phyloP scores from a whole-genome alignment of 2,888 invertebrate genomes.

The Yponomeuta plumbellus region DNA sequence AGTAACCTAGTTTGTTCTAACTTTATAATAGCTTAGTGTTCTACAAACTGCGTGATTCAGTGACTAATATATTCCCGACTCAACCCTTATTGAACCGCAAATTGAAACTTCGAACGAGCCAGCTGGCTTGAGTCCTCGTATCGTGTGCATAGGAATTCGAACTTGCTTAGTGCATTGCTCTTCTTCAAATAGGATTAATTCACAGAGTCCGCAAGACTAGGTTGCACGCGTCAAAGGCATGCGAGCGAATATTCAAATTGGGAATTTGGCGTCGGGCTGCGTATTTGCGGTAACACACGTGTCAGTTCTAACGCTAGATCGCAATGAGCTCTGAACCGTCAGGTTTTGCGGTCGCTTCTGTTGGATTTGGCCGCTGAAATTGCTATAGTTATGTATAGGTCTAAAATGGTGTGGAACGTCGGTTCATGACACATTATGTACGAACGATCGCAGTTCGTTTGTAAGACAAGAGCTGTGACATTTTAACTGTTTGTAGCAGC shows the following conservation, averaged over 20 bases:
- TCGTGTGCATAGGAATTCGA: no score
- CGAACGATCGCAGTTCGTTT: no score
- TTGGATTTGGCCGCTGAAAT: background rate
- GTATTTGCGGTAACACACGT: background rate
- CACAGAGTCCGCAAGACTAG: background rate
- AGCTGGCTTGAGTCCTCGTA: no score
- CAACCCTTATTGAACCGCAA: no score
- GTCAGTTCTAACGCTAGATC: background rate
- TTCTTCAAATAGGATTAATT: background rate
- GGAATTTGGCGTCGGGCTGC: background rate
- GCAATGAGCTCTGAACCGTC: background rate
- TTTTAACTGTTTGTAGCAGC: no score
- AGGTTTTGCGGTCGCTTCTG: background rate
- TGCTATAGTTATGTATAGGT: background rate
- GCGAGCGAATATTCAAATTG: background rate
- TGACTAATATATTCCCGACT: no score
- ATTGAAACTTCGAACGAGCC: no score
- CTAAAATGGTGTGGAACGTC: background rate
- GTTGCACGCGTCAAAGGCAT: background rate
- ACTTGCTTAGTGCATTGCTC: background rate
- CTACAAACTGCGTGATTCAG: no score
- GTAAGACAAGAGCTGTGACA: no score
- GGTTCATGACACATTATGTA: no score
- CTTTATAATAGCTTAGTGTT: no score
- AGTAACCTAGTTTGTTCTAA: no score